Percentiles rank a stretch among this genome's conserved stretches.
phyloP scores from a whole-genome alignment of 2,113 vertebrate genomes.

The Marcusenius ussheri region DNA sequence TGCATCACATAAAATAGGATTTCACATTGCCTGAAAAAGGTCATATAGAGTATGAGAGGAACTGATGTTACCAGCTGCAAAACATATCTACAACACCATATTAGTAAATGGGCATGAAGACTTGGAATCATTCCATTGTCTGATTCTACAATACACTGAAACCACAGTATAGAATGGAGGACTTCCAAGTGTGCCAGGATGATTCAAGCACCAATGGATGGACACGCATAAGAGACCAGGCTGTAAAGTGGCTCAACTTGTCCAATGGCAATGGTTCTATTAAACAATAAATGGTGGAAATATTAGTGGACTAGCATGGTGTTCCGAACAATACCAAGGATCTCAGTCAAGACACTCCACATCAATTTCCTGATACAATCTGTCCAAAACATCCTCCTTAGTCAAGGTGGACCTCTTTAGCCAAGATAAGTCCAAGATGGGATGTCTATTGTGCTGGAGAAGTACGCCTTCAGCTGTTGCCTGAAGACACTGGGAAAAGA shows the following conservation, averaged over 20 bases:
- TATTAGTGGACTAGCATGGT: neutral
- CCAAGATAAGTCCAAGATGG: neutral
- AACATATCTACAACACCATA: neutral
- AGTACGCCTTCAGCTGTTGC: neutral
- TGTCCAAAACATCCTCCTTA: neutral
- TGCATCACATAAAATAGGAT: neutral
- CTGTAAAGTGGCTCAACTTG: neutral
- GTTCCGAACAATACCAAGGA: neutral
- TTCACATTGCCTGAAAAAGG: neutral
- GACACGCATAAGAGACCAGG: neutral
- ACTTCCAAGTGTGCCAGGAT: neutral
- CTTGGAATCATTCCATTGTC: neutral
- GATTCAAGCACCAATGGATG: neutral
- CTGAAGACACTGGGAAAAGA: neutral
- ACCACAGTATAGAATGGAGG: neutral
- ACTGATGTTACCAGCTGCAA: neutral
- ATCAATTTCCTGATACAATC: neutral
- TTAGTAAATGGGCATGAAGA: neutral
- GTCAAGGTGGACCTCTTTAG: neutral
- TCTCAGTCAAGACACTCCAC: neutral
- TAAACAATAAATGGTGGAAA: neutral
- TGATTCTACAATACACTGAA: neutral
- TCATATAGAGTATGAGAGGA: neutral
- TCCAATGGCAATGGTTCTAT: neutral
- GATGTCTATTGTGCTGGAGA: neutral